Percentiles rank a stretch among this genome's conserved stretches.
Evolutionary conservation across 2,113 vertebrate genomes (phyloP).

Genomic region (Oncorhynchus masou): DNA sequence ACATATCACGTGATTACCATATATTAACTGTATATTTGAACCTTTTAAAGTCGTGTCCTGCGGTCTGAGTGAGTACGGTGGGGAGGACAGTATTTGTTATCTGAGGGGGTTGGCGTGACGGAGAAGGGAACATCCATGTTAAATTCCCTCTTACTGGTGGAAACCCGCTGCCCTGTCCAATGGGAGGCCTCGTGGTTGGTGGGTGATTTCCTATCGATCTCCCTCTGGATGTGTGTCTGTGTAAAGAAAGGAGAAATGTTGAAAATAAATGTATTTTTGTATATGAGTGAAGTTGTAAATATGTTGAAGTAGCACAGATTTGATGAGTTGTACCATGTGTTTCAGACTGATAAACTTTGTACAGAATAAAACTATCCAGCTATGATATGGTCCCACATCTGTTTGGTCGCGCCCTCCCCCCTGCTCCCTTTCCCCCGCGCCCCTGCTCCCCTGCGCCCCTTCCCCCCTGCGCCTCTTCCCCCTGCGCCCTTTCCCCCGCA

Average conservation of each 20-base stretch:
- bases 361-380: background rate
- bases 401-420: too few relatives aligned
- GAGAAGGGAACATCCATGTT: background rate
- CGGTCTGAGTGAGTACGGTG: too few relatives aligned
- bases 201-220: conserved; percentile 4
- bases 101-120: background rate
- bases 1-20: too few relatives aligned
- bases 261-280: conserved; percentile 66
- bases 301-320: conserved; percentile 35
- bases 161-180: background rate
- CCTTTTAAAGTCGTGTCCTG: too few relatives aligned
- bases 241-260: conserved; percentile 28
- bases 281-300: conserved; percentile 39
- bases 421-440: too few relatives aligned
- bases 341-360: background rate
- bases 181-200: background rate
- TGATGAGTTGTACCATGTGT: conserved; percentile 6
- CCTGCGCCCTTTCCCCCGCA: too few relatives aligned
- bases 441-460: too few relatives aligned
- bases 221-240: conserved; percentile 27
- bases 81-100: background rate
- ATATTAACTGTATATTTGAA: too few relatives aligned
- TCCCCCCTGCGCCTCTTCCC: too few relatives aligned
- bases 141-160: background rate
- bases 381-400: too few relatives aligned